phyloP scores from a whole-genome alignment of 2,888 invertebrate species.

The Scaptomyza caliginosa region DNA sequence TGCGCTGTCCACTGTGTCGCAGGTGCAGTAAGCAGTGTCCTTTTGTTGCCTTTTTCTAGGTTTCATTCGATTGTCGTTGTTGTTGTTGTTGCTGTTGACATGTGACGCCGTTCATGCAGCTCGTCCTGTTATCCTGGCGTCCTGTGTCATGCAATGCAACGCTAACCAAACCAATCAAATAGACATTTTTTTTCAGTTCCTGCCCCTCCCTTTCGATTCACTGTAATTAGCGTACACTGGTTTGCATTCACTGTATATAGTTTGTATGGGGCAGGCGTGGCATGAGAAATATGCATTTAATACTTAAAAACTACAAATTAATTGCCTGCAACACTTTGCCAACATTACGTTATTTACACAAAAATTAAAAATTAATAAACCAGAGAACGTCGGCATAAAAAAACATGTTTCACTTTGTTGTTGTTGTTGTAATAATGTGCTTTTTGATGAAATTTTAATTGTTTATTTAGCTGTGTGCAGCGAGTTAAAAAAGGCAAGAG shows the following conservation, averaged over 20 bases:
- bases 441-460: conserved; percentile 61
- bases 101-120: conserved; percentile 40
- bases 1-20: conserved; percentile 36
- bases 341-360: conserved; percentile 53
- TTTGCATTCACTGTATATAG: not conserved
- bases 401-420: not conserved
- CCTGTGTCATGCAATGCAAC: conserved; percentile 7
- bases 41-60: conserved; percentile 38
- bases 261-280: conserved; percentile 9
- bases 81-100: conserved; percentile 43
- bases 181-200: conserved; percentile 10
- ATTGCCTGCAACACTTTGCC: conserved; percentile 54
- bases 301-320: conserved; percentile 63
- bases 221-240: conserved; percentile 57
- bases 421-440: conserved; percentile 11
- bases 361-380: conserved; percentile 70
- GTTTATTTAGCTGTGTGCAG: conserved; percentile 35
- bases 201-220: conserved; percentile 12
- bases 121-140: conserved; percentile 9
- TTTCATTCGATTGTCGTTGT: conserved; percentile 28
- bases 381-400: conserved; percentile 10
- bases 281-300: conserved; percentile 36
- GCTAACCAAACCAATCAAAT: conserved; percentile 38
- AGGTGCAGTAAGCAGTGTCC: conserved; percentile 45
- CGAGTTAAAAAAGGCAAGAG: not conserved